A percentile compares a stretch with the other conserved stretches of the same genome.
Evolutionary conservation across 64 coral and sea anemone genomes (phyloP).

Genomic region (Orbicella faveolata): DNA sequence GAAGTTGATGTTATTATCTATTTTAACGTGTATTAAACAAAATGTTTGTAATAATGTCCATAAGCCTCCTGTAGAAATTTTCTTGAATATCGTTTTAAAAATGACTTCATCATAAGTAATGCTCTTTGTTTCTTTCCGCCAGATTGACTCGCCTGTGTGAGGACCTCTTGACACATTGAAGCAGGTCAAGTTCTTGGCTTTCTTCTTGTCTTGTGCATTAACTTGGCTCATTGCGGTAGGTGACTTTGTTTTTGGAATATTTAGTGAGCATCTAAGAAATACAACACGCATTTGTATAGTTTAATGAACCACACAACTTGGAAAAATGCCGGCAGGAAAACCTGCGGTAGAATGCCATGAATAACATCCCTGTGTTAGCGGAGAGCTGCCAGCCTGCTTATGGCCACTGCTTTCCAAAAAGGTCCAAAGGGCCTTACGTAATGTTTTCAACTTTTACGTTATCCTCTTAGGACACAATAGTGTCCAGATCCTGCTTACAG

Average conservation of each 20-base stretch:
- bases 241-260: not conserved
- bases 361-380: too few relatives aligned
- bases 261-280: not conserved
- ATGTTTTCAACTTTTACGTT: too few relatives aligned
- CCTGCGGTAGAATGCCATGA: too few relatives aligned
- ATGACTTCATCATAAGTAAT: not conserved
- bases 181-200: not conserved
- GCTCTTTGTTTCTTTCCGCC: not conserved
- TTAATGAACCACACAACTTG: not conserved
- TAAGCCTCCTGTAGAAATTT: not conserved
- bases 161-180: not conserved
- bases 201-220: not conserved
- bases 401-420: too few relatives aligned
- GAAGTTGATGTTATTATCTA: too few relatives aligned
- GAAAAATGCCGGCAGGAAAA: too few relatives aligned
- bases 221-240: not conserved
- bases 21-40: too few relatives aligned
- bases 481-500: too few relatives aligned
- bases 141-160: not conserved
- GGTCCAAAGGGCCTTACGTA: too few relatives aligned
- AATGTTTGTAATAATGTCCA: too few relatives aligned
- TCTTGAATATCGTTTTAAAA: not conserved
- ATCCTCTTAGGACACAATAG: too few relatives aligned
- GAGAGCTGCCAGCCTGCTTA: too few relatives aligned
- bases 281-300: not conserved